phyloP scores from a whole-genome alignment of 2,113 vertebrate genomes.

The Psilopsiagon aurifrons region DNA sequence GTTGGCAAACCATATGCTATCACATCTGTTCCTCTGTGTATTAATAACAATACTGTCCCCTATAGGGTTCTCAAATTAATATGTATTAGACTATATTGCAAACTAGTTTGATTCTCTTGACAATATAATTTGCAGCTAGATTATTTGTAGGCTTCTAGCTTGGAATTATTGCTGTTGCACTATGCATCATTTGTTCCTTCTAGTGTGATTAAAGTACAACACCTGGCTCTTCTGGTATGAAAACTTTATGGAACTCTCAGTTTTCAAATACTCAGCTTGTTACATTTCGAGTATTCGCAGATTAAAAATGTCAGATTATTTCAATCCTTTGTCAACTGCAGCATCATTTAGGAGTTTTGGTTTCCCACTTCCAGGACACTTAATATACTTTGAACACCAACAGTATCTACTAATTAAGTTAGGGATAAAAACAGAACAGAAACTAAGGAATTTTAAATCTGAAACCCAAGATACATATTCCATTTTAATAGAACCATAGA shows the following conservation, averaged over 20 bases:
- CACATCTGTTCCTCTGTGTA: conserved; percentile 79
- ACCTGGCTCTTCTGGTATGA: neutral
- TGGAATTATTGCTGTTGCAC: conserved; percentile 7
- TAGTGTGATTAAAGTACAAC: conserved; percentile 21
- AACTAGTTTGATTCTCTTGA: conserved; percentile 63
- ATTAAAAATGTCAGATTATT: neutral
- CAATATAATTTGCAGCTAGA: conserved; percentile 61
- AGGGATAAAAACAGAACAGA: neutral
- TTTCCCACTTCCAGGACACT: neutral
- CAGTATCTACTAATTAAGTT: neutral
- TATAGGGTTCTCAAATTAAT: conserved; percentile 78
- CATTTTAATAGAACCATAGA: neutral
- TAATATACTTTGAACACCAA: neutral
- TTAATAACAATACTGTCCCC: conserved; percentile 80
- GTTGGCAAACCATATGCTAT: conserved; percentile 81
- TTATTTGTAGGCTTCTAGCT: conserved; percentile 16
- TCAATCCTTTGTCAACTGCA: neutral
- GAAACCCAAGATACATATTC: neutral
- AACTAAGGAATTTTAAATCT: neutral
- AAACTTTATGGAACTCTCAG: neutral
- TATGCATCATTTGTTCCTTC: conserved; percentile 8
- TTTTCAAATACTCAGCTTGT: neutral
- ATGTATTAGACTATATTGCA: conserved; percentile 70
- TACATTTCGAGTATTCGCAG: neutral
- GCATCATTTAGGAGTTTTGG: neutral